Conservation (phyloP, 2,888 invertebrate species). For the Athrips mouffetella region DNA sequence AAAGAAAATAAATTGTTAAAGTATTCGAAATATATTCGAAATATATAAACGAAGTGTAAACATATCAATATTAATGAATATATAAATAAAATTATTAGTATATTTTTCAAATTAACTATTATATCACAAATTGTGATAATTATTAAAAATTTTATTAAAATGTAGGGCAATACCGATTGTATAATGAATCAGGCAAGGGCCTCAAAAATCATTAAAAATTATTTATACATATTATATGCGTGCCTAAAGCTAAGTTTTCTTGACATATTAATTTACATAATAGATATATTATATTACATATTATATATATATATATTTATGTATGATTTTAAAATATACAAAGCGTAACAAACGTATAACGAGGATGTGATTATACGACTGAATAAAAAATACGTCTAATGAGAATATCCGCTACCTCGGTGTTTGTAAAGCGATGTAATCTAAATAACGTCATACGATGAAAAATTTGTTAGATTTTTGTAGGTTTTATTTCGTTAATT, state of each 20-base stretch:
- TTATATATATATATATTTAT: neutral
- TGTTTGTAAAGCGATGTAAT: too few species aligned
- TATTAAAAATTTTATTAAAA: constrained; percentile 5
- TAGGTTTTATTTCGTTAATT: too few species aligned
- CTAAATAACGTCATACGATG: too few species aligned
- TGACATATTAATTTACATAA: neutral
- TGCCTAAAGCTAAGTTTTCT: neutral
- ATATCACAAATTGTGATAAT: neutral
- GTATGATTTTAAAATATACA: too few species aligned
- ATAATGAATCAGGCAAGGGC: neutral
- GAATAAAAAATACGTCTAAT: too few species aligned
- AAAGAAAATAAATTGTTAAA: neutral
- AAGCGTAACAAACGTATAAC: too few species aligned
- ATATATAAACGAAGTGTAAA: neutral
- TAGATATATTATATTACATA: neutral
- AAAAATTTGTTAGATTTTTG: too few species aligned
- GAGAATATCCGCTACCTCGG: too few species aligned
- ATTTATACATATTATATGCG: neutral
- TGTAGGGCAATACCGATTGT: neutral
- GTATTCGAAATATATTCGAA: neutral
- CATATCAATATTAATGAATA: neutral
- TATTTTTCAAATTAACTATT: constrained; percentile 3
- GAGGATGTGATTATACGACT: too few species aligned
- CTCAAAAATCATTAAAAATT: neutral
- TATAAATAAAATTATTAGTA: neutral